Conservation (phyloP, 2,888 invertebrate species). For the Gryllus longicercus region DNA sequence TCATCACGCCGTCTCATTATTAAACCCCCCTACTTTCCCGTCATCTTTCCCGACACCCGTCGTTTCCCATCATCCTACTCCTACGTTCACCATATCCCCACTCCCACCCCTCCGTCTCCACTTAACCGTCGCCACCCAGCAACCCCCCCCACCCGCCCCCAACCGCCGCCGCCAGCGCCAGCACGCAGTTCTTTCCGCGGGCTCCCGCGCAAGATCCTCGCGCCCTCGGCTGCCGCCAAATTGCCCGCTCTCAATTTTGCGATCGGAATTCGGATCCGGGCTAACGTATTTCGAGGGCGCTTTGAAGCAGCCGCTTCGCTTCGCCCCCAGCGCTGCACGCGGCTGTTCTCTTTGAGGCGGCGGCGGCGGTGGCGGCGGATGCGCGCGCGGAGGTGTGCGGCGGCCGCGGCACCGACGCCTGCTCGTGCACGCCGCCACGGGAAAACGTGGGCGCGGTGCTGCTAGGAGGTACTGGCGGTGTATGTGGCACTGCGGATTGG, state of each 20-base stretch:
- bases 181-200: background rate
- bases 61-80: no score
- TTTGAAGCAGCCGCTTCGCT: background rate
- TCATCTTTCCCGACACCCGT: no score
- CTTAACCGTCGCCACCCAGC: no score
- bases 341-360: background rate
- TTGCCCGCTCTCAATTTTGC: constrained; percentile 10
- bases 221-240: background rate
- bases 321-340: background rate
- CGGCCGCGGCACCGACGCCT: background rate
- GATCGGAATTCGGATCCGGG: background rate
- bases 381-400: background rate
- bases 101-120: no score
- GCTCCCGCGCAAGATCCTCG: background rate
- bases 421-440: no score
- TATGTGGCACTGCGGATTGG: no score
- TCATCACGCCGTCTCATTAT: no score
- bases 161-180: background rate
- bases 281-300: background rate
- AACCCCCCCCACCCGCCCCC: no score
- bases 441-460: no score
- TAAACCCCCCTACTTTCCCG: no score
- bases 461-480: no score
- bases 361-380: background rate
- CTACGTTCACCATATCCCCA: no score